Base-by-base conservation (phyloP, 2,888 invertebrate species). In the Melanostoma mellinum region DNA sequence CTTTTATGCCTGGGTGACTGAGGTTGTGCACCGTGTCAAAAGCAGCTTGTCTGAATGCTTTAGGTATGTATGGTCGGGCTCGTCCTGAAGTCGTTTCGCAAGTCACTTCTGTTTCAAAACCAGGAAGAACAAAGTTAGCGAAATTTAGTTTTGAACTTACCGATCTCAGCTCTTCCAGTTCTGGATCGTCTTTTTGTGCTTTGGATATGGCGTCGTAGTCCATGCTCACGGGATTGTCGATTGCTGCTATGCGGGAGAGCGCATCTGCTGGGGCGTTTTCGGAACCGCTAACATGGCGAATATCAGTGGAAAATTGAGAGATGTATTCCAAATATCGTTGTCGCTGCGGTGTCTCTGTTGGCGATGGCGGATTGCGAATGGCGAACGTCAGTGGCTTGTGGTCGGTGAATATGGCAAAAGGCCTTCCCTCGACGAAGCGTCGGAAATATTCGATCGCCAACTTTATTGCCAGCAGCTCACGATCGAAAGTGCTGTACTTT, bases 1-100 rank as follows among this genome's bases (percentile, higher is more conserved):
- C 52, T 32, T 4, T 3, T 33, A 32, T 32, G 30, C 69, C 69
- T 4, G 81, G 81, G 30, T 86, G 78, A 4, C 72, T 68, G 4
- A 79, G 33, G 5, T 50, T 30, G 65, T 77, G 20, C 20, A 20
- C 20, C 20, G 20, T 20, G 6, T 55, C 56, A 6, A 86, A 60
- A 35, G 55, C 55, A 4, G 55, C 36, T 10, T 10, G 38, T 8
- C 38, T 30, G 35, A 38, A 36, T 38, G 20, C 3, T 3, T 3
- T 0, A 8, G 80, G 72, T 3, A 84, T 71, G 30, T 69, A 80
- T 3, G 76, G 86, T n/a, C 81, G 68, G 2, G 75, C 53, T 32
- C 20, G 6, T 4, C 50, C 56, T 0, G 50, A 5, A 32, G 75
- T 58, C 4, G 65, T 63, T 52, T 86, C 79, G 30, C 84, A 86